Conservation (phyloP, 2,797 vertebrate genomes). For the Galaxias olidus region DNA sequence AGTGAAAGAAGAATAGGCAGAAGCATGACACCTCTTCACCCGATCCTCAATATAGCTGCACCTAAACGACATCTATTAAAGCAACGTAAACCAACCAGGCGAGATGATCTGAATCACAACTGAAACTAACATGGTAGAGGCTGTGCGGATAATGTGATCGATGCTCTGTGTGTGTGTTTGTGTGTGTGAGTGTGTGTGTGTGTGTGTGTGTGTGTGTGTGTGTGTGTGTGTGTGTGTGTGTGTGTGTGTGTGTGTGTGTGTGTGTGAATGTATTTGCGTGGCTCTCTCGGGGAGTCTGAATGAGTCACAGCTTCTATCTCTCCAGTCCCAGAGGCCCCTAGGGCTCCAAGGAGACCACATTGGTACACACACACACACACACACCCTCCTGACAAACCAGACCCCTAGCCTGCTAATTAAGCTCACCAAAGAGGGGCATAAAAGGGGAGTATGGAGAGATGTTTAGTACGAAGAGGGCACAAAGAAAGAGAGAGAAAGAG, state of each 20-base stretch:
- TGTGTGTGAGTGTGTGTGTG: not conserved
- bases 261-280: slow-evolving; percentile 5
- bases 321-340: slow-evolving; percentile 35
- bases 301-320: slow-evolving; percentile 31
- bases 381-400: slow-evolving; percentile 33
- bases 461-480: too few relatives aligned
- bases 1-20: too few relatives aligned
- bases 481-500: not conserved
- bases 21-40: too few relatives aligned
- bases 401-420: slow-evolving; percentile 44
- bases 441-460: too few relatives aligned
- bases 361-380: slow-evolving; percentile 25
- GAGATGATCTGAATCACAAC: too few relatives aligned
- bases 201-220: slow-evolving; percentile 8
- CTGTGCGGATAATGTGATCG: slow-evolving; percentile 32
- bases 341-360: too few relatives aligned
- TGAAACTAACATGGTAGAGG: slow-evolving; percentile 26
- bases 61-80: too few relatives aligned
- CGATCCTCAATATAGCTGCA: too few relatives aligned
- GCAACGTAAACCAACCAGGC: too few relatives aligned
- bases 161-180: not conserved
- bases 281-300: slow-evolving; percentile 12
- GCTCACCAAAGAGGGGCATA: slow-evolving; percentile 19
- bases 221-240: slow-evolving; percentile 18
- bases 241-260: slow-evolving; percentile 17